Percentiles rank a stretch among this genome's conserved stretches.
Evolutionary conservation across 2,113 vertebrate species (phyloP).

Genomic region (Hemibagrus wyckioides): DNA sequence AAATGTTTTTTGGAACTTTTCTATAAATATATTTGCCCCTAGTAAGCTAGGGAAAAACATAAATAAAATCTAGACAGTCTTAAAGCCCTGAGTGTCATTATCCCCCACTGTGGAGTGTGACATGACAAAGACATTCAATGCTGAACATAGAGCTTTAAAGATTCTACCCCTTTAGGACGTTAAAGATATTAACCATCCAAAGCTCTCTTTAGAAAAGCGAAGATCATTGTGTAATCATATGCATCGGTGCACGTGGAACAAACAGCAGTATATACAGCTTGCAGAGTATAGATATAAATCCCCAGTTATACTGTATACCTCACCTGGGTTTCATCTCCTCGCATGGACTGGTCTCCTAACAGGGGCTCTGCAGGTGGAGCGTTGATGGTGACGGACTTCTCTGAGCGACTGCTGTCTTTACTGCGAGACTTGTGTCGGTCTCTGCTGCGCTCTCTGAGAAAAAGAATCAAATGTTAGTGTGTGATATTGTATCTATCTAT

Average conservation of each 20-base stretch:
- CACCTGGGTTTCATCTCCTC: slow-evolving; percentile 79
- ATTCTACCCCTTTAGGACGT: background rate
- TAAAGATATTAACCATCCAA: too few species aligned
- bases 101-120: too few species aligned
- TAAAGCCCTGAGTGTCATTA: too few species aligned
- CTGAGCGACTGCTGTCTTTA: slow-evolving; percentile 86
- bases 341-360: slow-evolving; percentile 77
- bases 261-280: background rate
- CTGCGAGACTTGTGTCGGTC: slow-evolving; percentile 88
- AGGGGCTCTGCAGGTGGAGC: slow-evolving; percentile 85
- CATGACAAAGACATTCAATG: too few species aligned
- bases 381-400: slow-evolving; percentile 94
- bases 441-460: slow-evolving; percentile 79
- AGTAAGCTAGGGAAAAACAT: too few species aligned
- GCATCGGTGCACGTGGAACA: background rate
- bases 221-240: background rate
- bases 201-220: too few species aligned
- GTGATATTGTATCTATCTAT: background rate
- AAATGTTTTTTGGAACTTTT: too few species aligned
- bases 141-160: too few species aligned
- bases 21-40: too few species aligned
- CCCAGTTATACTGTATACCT: background rate
- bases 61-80: too few species aligned
- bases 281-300: background rate
- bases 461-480: background rate